Conservation (phyloP, 2,113 vertebrate genomes). For the Gavia stellata region DNA sequence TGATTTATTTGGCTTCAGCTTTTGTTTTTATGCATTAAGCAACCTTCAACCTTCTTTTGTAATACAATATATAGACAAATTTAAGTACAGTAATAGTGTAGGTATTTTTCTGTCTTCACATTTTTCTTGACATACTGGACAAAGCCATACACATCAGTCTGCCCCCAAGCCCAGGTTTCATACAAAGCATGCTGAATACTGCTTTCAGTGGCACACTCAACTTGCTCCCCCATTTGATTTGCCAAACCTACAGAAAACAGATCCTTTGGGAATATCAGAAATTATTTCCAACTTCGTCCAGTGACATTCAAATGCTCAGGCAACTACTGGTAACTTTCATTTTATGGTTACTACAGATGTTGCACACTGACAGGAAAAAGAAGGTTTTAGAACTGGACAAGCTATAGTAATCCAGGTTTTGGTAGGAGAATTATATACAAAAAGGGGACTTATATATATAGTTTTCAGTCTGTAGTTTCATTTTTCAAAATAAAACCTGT, state of each 20-base stretch:
- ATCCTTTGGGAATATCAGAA: not conserved
- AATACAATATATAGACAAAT: conserved; percentile 53
- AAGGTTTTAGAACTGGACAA: conserved; percentile 52
- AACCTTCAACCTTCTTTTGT: conserved; percentile 41
- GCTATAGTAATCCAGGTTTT: conserved; percentile 15
- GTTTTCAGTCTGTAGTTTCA: conserved; percentile 17
- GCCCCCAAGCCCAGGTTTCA: not conserved
- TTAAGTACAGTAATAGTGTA: conserved; percentile 41
- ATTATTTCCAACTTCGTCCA: conserved; percentile 2
- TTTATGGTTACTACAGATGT: conserved; percentile 1
- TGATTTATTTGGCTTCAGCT: conserved; percentile 47
- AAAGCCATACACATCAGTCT: not conserved
- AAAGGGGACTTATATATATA: conserved; percentile 36
- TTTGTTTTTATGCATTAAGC: conserved; percentile 47
- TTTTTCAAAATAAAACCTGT: conserved; percentile 53
- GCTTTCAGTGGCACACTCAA: not conserved
- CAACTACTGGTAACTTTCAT: not conserved
- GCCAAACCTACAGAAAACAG: not conserved
- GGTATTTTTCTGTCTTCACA: conserved; percentile 42
- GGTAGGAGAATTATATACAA: conserved; percentile 16
- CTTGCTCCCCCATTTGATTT: not conserved
- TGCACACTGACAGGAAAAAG: not conserved
- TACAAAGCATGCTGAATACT: not conserved
- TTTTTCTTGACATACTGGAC: conserved; percentile 38
- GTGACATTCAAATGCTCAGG: conserved; percentile 25